Conservation (phyloP, 2,797 vertebrate genomes). For the Decapterus maruadsi region DNA sequence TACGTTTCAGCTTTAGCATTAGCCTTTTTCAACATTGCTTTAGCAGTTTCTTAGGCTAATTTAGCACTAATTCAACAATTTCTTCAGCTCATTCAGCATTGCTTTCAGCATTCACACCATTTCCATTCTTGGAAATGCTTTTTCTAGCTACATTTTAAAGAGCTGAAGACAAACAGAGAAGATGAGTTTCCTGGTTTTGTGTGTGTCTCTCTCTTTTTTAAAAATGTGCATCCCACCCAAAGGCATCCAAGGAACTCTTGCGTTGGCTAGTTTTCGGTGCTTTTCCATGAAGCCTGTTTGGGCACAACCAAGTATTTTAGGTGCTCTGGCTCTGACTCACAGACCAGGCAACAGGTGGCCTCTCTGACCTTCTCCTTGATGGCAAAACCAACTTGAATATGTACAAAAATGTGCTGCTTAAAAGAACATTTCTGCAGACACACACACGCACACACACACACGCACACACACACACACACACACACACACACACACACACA, state of each 20-base stretch:
- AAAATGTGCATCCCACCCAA: background rate
- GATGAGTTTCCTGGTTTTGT: too few relatives aligned
- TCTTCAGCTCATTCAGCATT: too few relatives aligned
- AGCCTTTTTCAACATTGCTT: too few relatives aligned
- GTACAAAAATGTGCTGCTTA: slow-evolving; percentile 16
- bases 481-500: slow-evolving; percentile 37
- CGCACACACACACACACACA: slow-evolving; percentile 31
- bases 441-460: slow-evolving; percentile 40
- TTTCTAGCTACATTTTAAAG: too few relatives aligned
- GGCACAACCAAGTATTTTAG: slow-evolving; percentile 10
- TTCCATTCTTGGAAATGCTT: too few relatives aligned
- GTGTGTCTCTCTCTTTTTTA: too few relatives aligned
- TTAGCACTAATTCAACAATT: too few relatives aligned
- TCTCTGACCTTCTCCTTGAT: slow-evolving; percentile 37
- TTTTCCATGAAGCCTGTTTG: slow-evolving; percentile 5
- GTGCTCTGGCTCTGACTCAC: slow-evolving; percentile 23
- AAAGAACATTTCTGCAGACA: slow-evolving; percentile 29
- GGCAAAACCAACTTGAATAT: slow-evolving; percentile 47
- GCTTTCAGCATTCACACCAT: too few relatives aligned
- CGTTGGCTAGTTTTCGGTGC: background rate
- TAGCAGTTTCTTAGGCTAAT: too few relatives aligned
- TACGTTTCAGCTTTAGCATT: too few relatives aligned
- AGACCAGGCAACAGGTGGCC: slow-evolving; percentile 34
- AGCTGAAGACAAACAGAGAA: too few relatives aligned
- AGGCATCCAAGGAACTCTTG: background rate